A percentile compares a stretch with the other conserved stretches of the same genome.
phyloP scores from a whole-genome alignment of 2,888 invertebrate species.

The Eurytoma californica region DNA sequence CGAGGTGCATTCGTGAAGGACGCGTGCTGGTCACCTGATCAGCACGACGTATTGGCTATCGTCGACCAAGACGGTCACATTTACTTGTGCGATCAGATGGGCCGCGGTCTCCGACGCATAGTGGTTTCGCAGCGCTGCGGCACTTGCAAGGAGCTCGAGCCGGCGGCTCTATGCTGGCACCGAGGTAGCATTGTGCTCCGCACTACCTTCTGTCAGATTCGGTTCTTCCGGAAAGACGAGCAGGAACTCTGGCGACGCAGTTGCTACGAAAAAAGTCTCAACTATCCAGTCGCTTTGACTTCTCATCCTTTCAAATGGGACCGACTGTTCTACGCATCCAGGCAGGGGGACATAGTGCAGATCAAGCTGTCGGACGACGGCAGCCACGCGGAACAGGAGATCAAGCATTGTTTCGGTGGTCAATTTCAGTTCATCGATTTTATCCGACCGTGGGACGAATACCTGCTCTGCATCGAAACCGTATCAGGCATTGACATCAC shows the following conservation, averaged over 20 bases:
- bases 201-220: slow-evolving; percentile 69
- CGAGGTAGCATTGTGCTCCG: slow-evolving; percentile 65
- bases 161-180: slow-evolving; percentile 66
- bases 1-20: slow-evolving; percentile 55
- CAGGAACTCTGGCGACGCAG: slow-evolving; percentile 61
- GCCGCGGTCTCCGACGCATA: slow-evolving; percentile 62
- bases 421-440: slow-evolving; percentile 63
- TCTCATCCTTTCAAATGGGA: slow-evolving; percentile 61
- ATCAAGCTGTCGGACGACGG: slow-evolving; percentile 57
- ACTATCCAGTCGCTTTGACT: slow-evolving; percentile 62
- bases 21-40: slow-evolving; percentile 65
- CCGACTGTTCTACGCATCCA: slow-evolving; percentile 65
- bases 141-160: slow-evolving; percentile 62
- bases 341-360: slow-evolving; percentile 67
- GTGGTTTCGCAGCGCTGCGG: slow-evolving; percentile 63
- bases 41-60: slow-evolving; percentile 62
- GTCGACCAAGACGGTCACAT: slow-evolving; percentile 65
- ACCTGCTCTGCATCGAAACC: slow-evolving; percentile 57
- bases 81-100: slow-evolving; percentile 64
- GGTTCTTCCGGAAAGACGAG: slow-evolving; percentile 61
- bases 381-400: slow-evolving; percentile 45
- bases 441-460: slow-evolving; percentile 66
- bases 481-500: slow-evolving; percentile 60
- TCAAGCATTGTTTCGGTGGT: slow-evolving; percentile 59
- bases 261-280: slow-evolving; percentile 63